A percentile compares a stretch with the other conserved stretches of the same genome.
Evolutionary conservation across 1,140 invertebrate genomes (phyloP).

Genomic region (Pristionchus pacificus): DNA sequence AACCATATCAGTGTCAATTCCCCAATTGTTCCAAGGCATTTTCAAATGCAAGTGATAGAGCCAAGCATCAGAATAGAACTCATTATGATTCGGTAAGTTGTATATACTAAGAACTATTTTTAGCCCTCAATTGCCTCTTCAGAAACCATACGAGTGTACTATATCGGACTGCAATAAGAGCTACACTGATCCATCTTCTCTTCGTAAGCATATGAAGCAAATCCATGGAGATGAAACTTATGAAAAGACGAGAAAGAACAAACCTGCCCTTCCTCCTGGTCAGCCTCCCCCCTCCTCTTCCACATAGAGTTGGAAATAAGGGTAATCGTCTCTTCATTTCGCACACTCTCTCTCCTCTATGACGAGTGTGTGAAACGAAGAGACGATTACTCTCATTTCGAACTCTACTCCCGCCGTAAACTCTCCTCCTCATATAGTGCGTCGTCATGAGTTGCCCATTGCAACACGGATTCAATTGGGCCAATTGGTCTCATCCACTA

Average conservation of each 20-base stretch:
- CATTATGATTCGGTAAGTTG: slow-evolving; percentile 87
- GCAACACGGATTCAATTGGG: no score
- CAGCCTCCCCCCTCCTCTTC: no score
- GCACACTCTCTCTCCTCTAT: no score
- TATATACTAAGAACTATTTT: neutral
- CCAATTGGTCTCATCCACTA: no score
- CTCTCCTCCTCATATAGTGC: no score
- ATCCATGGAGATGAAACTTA: slow-evolving; percentile 97
- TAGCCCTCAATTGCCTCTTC: slow-evolving; percentile 33
- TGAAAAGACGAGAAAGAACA: slow-evolving; percentile 95
- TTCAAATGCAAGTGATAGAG: slow-evolving; percentile 94
- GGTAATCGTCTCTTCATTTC: no score
- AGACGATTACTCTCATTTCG: no score
- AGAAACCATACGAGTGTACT: slow-evolving; percentile 99
- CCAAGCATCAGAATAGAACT: slow-evolving; percentile 96
- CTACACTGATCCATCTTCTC: slow-evolving; percentile 89
- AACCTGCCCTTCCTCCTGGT: slow-evolving; percentile 57
- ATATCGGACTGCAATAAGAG: slow-evolving; percentile 91
- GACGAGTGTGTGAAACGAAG: no score
- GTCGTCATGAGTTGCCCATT: no score
- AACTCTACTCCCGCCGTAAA: no score
- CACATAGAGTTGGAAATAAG: no score
- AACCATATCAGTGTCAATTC: slow-evolving; percentile 96
- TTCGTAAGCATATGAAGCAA: slow-evolving; percentile 94
- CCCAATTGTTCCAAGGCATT: slow-evolving; percentile 91